A percentile compares a stretch with the other conserved stretches of the same genome.
Evolutionary conservation across 2,888 invertebrate species (phyloP).

Genomic region (Ichneumon xanthorius): DNA sequence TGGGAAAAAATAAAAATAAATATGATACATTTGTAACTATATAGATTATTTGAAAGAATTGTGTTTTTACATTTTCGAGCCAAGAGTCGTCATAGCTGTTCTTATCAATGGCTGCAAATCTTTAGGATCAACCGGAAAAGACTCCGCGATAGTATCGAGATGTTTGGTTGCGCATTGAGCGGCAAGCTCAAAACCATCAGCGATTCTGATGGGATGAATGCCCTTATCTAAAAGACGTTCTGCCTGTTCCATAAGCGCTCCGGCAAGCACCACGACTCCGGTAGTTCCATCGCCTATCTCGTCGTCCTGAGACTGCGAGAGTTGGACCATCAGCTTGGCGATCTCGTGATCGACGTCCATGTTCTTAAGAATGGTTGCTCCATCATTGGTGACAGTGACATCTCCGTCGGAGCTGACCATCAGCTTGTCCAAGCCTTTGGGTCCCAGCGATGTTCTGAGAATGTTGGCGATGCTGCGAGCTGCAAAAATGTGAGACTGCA

Average conservation of each 20-base stretch:
- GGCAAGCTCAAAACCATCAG: conserved; percentile 99
- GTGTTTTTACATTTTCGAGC: conserved; percentile 94
- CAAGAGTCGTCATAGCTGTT: conserved; percentile 99
- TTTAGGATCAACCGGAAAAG: conserved; percentile 93
- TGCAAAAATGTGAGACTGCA: conserved; percentile 98
- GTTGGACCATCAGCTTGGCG: conserved; percentile 98
- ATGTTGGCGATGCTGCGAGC: conserved; percentile 96
- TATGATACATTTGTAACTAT: not conserved
- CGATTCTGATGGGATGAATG: conserved; percentile 99
- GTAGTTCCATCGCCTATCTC: conserved; percentile 99
- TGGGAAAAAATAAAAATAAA: conserved; percentile 79
- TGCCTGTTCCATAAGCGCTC: conserved; percentile 98
- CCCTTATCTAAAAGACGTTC: conserved; percentile 96
- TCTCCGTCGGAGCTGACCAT: conserved; percentile 99
- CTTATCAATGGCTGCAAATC: conserved; percentile 95
- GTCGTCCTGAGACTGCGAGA: conserved; percentile 99
- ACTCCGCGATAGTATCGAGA: conserved; percentile 94
- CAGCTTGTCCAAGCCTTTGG: conserved; percentile 98
- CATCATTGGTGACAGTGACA: conserved; percentile 99
- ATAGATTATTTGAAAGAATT: not conserved
- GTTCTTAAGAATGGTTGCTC: conserved; percentile 98
- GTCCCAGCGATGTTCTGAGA: conserved; percentile 97
- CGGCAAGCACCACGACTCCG: conserved; percentile 96
- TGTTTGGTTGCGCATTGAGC: conserved; percentile 95
- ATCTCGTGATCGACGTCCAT: conserved; percentile 99